Evolutionary conservation across 2,888 invertebrate genomes (phyloP).

Genomic region (Cheilosia scutellata): DNA sequence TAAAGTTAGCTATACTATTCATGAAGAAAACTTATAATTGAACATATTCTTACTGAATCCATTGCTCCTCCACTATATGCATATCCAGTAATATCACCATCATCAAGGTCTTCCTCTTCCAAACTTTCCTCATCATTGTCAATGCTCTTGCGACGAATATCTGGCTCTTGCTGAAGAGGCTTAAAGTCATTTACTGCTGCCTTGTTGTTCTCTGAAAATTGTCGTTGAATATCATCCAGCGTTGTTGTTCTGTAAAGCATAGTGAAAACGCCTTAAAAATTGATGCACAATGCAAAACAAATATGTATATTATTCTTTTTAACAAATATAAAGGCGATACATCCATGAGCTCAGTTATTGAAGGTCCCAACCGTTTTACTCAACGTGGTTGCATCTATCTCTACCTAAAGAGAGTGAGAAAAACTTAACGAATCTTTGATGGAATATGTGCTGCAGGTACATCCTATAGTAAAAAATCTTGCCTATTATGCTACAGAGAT

Average conservation of each 20-base stretch:
- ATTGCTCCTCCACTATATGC: conserved; percentile 73
- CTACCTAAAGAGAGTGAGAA: no score
- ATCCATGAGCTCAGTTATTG: no score
- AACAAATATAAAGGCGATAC: no score
- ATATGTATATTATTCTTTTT: no score
- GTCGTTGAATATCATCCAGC: conserved; percentile 88
- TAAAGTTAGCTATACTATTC: no score
- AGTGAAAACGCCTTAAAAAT: neutral
- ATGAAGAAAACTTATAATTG: neutral
- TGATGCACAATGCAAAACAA: neutral
- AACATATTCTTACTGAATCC: conserved; percentile 52
- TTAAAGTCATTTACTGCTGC: conserved; percentile 39
- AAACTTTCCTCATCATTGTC: conserved; percentile 79
- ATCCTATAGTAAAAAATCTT: no score
- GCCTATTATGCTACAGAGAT: no score
- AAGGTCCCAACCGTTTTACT: no score
- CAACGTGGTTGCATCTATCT: no score
- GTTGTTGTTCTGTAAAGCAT: conserved; percentile 87
- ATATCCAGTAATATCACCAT: conserved; percentile 86
- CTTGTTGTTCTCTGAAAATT: conserved; percentile 84
- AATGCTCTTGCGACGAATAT: conserved; percentile 74
- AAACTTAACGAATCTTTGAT: no score
- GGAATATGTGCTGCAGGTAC: no score
- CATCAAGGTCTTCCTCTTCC: conserved; percentile 86
- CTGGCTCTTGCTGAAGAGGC: conserved; percentile 14